Percentiles rank a stretch among this genome's conserved stretches.
These are phyloP conservation scores for Ceramica pisi DNA, from an alignment of 2,888 invertebrate species.

Conservation along the genomic window DNA sequence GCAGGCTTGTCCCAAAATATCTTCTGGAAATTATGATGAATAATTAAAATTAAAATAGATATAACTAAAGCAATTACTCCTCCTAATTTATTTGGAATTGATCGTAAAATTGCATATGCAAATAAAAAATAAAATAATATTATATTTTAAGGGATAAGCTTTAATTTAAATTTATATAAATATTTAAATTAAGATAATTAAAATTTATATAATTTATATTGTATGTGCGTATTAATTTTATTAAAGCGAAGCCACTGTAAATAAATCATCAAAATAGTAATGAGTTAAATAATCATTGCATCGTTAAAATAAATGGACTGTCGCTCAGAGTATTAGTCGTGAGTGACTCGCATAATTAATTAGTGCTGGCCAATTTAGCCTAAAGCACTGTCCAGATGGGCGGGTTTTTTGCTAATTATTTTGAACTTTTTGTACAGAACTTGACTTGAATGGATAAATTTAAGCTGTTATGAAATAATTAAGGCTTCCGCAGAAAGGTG, in stretches of 20 bases:
- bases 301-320: constrained; percentile 42
- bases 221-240: not conserved
- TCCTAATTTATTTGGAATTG: too few relatives aligned
- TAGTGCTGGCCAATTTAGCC: constrained; percentile 18
- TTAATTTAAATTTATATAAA: too few relatives aligned
- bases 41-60: too few relatives aligned
- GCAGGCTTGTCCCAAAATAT: too few relatives aligned
- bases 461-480: not conserved
- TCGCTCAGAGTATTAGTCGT: constrained; percentile 25
- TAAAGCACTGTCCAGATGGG: constrained; percentile 7
- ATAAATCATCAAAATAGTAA: constrained; percentile 29
- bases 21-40: too few relatives aligned
- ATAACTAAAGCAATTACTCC: too few relatives aligned
- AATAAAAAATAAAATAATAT: too few relatives aligned
- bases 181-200: too few relatives aligned
- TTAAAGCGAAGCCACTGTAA: not conserved
- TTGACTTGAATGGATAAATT: not conserved
- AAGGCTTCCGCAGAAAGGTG: not conserved
- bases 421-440: not conserved
- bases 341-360: constrained; percentile 35
- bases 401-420: not conserved
- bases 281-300: constrained; percentile 20
- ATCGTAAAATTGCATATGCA: too few relatives aligned
- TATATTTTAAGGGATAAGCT: too few relatives aligned
- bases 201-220: too few relatives aligned